phyloP scores from a whole-genome alignment of 2,888 invertebrate genomes.

The Anoplius nigerrimus region DNA sequence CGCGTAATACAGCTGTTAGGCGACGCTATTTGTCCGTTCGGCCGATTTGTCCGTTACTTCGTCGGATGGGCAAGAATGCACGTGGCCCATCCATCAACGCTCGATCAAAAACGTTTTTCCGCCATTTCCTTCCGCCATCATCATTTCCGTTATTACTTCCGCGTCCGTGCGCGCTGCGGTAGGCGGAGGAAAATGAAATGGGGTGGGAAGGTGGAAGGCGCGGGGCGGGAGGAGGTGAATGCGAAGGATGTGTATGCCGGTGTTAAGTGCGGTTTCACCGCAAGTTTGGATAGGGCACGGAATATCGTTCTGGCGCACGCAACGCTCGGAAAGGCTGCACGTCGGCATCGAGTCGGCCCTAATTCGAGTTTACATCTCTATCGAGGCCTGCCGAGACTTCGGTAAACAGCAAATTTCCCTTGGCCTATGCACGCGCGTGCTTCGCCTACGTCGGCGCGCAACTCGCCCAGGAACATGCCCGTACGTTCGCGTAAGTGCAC shows the following conservation, averaged over 20 bases:
- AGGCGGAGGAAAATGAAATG: conserved; percentile 3
- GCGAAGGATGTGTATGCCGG: conserved; percentile 15
- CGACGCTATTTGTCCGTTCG: too few relatives aligned
- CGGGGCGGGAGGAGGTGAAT: conserved; percentile 4
- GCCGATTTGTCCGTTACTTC: too few relatives aligned
- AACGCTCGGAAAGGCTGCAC: conserved; percentile 42
- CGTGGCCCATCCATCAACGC: not conserved
- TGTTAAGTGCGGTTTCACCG: conserved; percentile 53
- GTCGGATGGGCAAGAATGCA: not conserved
- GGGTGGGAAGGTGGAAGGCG: conserved; percentile 3
- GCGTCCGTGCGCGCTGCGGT: conserved; percentile 5
- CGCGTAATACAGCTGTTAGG: too few relatives aligned
- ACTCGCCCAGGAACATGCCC: too few relatives aligned
- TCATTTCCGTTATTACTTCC: conserved; percentile 27
- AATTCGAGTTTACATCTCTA: conserved; percentile 59
- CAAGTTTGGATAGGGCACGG: conserved; percentile 55
- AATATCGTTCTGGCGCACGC: conserved; percentile 54
- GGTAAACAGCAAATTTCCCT: conserved; percentile 47
- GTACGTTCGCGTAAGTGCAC: too few relatives aligned
- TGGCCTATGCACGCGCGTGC: conserved; percentile 18
- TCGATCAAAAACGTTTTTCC: not conserved
- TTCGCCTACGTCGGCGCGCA: conserved; percentile 15
- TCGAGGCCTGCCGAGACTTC: conserved; percentile 48
- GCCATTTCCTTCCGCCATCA: conserved; percentile 3
- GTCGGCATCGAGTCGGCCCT: conserved; percentile 49